Evolutionary conservation across 2,113 vertebrate genomes (phyloP), one percentile per base, ranked within the genome.

Genomic region (Hippocampus zosterae): DNA sequence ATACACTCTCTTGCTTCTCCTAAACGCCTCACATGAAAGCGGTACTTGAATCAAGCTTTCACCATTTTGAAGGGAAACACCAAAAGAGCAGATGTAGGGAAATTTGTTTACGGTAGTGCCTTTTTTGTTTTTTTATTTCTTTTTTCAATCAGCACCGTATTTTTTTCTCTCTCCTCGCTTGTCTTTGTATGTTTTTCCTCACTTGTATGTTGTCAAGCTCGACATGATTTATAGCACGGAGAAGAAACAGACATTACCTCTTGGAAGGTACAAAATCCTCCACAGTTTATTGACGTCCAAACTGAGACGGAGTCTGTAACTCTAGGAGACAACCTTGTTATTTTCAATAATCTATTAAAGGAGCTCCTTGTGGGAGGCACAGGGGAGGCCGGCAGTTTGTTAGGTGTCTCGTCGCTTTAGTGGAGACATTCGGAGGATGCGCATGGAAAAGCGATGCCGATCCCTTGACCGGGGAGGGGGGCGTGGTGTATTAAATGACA

Each of bases 401-500:
- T 76, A 84, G 79, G 71, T 81, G 85, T 86, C 81, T 86, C 85
- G 82, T 73, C 71, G 78, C 82, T 85, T 85, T 75, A 68, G 78
- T 53, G 41, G 10, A 71, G 74, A 80, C 77, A 78, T 79, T 72
- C 73, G 67, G 79, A 85, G 85, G 84, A 83, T 81, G 86, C 75
- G 68, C 16, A 10, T 2, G 71, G 74, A 80, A 78, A 88, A 78
- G 60, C 41, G 81, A 87, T 89, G 87, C 87, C 84, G 79, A 72
- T 83, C 79, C 74, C 80, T 57, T 75, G 74, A 85, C 78, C 72
- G 64, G 56, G 6, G 78, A 85, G 84, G 2, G 25, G 87, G 16
- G 75, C 5, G 33, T 82, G 87, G 85, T 86, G 88, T 90, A 89
- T 88, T 90, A 87, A 85, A 89, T 89, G 82, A 86, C 78, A 2